phyloP scores from a whole-genome alignment of 1,140 invertebrate genomes.

The Phthorimaea operculella region DNA sequence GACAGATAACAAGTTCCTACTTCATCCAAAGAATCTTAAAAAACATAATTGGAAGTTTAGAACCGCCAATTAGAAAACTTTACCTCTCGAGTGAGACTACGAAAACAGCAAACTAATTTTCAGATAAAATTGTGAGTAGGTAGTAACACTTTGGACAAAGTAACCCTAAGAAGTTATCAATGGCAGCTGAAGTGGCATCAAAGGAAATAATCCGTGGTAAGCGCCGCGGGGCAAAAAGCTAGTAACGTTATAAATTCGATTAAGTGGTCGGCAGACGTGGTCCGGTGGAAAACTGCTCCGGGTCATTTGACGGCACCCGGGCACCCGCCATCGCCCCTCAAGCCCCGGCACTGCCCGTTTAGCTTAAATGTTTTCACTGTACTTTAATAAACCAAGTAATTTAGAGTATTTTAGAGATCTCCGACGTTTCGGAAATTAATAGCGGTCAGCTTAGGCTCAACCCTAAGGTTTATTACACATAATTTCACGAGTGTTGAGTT shows the following conservation, averaged over 20 bases:
- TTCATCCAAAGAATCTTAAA: too few relatives aligned
- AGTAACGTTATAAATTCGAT: constrained; percentile 3
- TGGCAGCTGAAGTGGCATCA: too few relatives aligned
- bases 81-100: too few relatives aligned
- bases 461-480: background rate
- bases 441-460: background rate
- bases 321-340: background rate
- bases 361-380: constrained; percentile 1
- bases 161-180: too few relatives aligned
- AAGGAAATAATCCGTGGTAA: background rate
- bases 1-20: too few relatives aligned
- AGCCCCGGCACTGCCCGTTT: background rate
- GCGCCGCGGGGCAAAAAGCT: background rate
- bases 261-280: constrained; percentile 3
- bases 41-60: too few relatives aligned
- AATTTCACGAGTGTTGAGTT: background rate
- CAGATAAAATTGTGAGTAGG: too few relatives aligned
- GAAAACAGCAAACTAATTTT: too few relatives aligned
- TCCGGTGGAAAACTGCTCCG: background rate
- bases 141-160: too few relatives aligned
- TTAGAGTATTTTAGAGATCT: background rate
- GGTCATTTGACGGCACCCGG: background rate
- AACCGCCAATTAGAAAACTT: too few relatives aligned
- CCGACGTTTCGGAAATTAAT: background rate
- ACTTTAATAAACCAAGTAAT: background rate